Evolutionary conservation across 2,797 vertebrate species (phyloP).

Genomic region (Tokudaia muenninki): DNA sequence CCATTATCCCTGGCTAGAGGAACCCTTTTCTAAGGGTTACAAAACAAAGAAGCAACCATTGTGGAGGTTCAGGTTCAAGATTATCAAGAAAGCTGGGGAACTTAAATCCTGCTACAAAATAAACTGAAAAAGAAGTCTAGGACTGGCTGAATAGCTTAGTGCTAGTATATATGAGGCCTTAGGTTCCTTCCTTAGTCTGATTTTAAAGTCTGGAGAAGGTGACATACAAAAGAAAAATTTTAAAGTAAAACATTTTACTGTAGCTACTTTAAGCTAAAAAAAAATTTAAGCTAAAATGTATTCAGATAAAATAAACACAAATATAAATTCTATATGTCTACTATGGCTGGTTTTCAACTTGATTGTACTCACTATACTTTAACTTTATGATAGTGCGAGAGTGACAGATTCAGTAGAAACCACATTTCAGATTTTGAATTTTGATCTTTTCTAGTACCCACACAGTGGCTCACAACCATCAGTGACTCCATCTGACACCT

Average conservation of each 20-base stretch:
- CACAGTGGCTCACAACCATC: neutral
- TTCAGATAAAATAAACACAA: constrained; percentile 31
- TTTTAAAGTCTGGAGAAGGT: neutral
- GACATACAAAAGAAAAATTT: neutral
- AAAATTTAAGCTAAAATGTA: neutral
- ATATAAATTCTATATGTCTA: neutral
- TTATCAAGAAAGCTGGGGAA: neutral
- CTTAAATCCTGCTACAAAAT: neutral
- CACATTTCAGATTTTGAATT: neutral
- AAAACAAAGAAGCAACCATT: neutral
- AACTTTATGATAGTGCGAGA: neutral
- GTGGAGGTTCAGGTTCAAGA: neutral
- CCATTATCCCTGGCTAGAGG: neutral
- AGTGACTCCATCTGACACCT: neutral
- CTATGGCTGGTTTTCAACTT: neutral
- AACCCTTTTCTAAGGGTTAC: constrained; percentile 35
- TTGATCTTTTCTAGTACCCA: neutral
- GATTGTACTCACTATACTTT: neutral
- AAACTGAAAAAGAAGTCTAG: neutral
- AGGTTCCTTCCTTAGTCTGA: neutral
- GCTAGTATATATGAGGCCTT: neutral
- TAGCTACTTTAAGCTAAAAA: constrained; percentile 18
- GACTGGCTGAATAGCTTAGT: neutral
- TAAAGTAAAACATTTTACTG: neutral
- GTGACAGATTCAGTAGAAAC: neutral